Conservation (phyloP, 2,888 invertebrate genomes). For the Mellilla xanthometata region DNA sequence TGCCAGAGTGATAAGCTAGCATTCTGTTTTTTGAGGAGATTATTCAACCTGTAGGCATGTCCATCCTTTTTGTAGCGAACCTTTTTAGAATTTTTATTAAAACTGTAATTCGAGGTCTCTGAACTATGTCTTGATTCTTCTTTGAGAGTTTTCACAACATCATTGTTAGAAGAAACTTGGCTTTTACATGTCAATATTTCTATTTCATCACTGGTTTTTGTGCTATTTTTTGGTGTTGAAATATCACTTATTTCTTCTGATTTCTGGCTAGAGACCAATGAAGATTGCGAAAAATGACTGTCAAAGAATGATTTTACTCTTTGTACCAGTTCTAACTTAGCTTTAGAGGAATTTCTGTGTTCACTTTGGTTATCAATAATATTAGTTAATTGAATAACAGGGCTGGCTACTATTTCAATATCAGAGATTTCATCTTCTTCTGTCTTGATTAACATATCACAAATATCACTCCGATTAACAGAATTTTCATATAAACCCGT, state of each 20-base stretch:
- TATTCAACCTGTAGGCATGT: slow-evolving; percentile 64
- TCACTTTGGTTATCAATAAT: neutral
- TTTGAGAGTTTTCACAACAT: slow-evolving; percentile 27
- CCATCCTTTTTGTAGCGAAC: slow-evolving; percentile 72
- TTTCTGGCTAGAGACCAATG: slow-evolving; percentile 55
- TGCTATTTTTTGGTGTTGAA: slow-evolving; percentile 47
- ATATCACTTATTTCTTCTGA: slow-evolving; percentile 63
- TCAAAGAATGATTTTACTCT: slow-evolving; percentile 61
- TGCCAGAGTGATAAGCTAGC: slow-evolving; percentile 75
- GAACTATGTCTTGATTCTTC: slow-evolving; percentile 17
- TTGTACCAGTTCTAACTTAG: slow-evolving; percentile 40
- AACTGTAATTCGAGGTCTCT: slow-evolving; percentile 23
- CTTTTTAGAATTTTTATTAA: slow-evolving; percentile 47
- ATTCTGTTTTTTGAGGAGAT: slow-evolving; percentile 69
- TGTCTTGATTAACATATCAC: neutral
- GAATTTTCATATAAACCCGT: neutral
- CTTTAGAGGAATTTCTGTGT: slow-evolving; percentile 7
- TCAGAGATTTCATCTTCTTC: slow-evolving; percentile 3
- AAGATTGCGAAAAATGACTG: slow-evolving; percentile 53
- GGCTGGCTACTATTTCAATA: slow-evolving; percentile 6
- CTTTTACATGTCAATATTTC: slow-evolving; percentile 51
- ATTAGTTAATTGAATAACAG: neutral
- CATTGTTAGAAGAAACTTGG: slow-evolving; percentile 31
- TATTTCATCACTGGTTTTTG: slow-evolving; percentile 51
- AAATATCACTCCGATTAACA: neutral